These are phyloP conservation scores for Macrophya alboannulata DNA, from an alignment of 2,888 invertebrate species.

Conservation along the genomic window DNA sequence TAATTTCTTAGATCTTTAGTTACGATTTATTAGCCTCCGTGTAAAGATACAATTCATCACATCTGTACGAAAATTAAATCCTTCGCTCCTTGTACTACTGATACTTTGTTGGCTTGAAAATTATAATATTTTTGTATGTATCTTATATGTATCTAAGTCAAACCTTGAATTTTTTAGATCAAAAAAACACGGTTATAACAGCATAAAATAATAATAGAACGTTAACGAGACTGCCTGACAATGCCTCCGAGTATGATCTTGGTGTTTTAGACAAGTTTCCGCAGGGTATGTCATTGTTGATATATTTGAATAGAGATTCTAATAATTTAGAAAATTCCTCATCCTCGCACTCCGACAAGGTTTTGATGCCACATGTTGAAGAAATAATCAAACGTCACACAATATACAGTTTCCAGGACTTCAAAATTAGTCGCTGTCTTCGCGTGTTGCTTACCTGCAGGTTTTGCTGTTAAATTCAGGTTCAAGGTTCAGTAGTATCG, in stretches of 20 bases:
- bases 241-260: neutral
- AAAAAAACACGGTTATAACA: neutral
- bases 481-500: neutral
- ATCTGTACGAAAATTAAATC: too few relatives aligned
- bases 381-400: neutral
- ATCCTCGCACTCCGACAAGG: neutral
- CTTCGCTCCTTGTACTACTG: too few relatives aligned
- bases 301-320: neutral
- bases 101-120: too few relatives aligned
- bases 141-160: too few relatives aligned
- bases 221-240: neutral
- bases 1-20: too few relatives aligned
- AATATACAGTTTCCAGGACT: too few relatives aligned
- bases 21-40: too few relatives aligned
- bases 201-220: neutral
- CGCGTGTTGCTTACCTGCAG: neutral
- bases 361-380: neutral
- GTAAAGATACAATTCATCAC: too few relatives aligned
- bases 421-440: too few relatives aligned
- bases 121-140: too few relatives aligned
- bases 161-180: neutral
- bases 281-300: neutral
- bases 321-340: neutral
- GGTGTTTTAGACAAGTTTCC: neutral
- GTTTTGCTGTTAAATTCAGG: neutral